These are phyloP conservation scores for Scaptomyza cyrtandrae DNA, from an alignment of 2,888 invertebrate species.

Conservation along the genomic window DNA sequence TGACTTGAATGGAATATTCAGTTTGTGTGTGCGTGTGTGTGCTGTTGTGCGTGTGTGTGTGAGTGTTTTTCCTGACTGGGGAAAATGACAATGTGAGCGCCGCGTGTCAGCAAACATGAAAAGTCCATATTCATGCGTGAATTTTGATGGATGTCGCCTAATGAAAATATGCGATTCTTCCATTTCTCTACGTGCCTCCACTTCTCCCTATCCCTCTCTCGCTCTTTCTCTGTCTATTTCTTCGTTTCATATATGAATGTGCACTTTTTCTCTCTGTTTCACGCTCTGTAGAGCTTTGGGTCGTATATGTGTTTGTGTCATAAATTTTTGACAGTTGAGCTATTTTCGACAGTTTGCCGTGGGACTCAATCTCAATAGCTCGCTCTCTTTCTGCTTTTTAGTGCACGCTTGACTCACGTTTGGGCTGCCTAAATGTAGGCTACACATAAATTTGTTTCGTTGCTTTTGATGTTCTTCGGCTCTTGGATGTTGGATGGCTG, in stretches of 20 bases:
- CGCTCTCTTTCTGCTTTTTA: background rate
- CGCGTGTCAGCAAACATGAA: conserved; percentile 68
- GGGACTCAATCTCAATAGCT: conserved; percentile 13
- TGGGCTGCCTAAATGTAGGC: conserved; percentile 64
- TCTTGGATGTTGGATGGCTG: conserved; percentile 7
- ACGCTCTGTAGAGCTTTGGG: conserved; percentile 46
- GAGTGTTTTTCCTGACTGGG: conserved; percentile 22
- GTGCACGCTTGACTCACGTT: conserved; percentile 35
- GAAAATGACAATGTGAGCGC: conserved; percentile 65
- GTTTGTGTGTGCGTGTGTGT: background rate
- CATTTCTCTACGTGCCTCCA: background rate
- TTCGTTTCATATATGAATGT: conserved; percentile 1
- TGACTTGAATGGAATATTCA: conserved; percentile 24
- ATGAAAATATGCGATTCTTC: conserved; percentile 68
- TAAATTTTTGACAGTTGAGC: conserved; percentile 75
- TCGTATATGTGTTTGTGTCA: conserved; percentile 64
- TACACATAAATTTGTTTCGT: conserved; percentile 65
- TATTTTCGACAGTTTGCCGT: conserved; percentile 60
- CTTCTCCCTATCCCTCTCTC: background rate
- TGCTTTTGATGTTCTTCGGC: conserved; percentile 55
- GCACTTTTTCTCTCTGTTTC: conserved; percentile 38
- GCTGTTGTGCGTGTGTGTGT: background rate
- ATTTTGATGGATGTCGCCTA: conserved; percentile 77
- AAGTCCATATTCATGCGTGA: conserved; percentile 82
- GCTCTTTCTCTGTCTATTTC: background rate